Conservation (phyloP, 2,888 invertebrate genomes). For the Erannis defoliaria region DNA sequence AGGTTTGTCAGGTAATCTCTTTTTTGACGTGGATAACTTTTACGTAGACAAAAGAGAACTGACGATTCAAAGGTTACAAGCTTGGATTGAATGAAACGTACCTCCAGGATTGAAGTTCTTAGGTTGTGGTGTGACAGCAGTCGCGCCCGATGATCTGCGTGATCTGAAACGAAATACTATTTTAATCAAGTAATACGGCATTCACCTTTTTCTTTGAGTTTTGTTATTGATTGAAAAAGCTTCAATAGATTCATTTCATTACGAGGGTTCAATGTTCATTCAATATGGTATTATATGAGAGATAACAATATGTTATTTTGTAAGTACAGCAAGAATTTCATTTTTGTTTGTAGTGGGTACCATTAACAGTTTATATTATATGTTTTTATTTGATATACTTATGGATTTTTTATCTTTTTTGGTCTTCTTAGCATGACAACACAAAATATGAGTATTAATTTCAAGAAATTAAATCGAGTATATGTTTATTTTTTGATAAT, state of each 20-base stretch:
- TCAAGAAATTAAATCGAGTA: not conserved
- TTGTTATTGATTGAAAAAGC: not conserved
- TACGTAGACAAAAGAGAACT: not conserved
- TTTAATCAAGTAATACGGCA: conserved; percentile 21
- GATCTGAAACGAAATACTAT: conserved; percentile 86
- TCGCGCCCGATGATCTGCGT: conserved; percentile 91
- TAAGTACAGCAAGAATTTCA: not conserved
- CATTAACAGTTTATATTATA: not conserved
- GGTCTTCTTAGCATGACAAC: too few species aligned
- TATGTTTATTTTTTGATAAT: conserved; percentile 2
- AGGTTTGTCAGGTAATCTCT: too few species aligned
- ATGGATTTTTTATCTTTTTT: too few species aligned
- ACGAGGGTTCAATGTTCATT: conserved; percentile 2
- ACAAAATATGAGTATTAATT: not conserved
- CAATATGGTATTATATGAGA: conserved; percentile 4
- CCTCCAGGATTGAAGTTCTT: conserved; percentile 92
- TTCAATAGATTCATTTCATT: conserved; percentile 11
- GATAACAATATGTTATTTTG: conserved; percentile 1
- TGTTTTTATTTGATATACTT: not conserved
- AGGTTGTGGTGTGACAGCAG: conserved; percentile 90
- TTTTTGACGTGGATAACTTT: too few species aligned
- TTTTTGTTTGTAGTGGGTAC: not conserved
- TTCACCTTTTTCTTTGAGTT: conserved; percentile 1
- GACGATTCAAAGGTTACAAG: not conserved
- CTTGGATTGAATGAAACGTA: conserved; percentile 68